Conservation (phyloP, 2,888 invertebrate genomes). For the Aspidiotus rigidus region DNA sequence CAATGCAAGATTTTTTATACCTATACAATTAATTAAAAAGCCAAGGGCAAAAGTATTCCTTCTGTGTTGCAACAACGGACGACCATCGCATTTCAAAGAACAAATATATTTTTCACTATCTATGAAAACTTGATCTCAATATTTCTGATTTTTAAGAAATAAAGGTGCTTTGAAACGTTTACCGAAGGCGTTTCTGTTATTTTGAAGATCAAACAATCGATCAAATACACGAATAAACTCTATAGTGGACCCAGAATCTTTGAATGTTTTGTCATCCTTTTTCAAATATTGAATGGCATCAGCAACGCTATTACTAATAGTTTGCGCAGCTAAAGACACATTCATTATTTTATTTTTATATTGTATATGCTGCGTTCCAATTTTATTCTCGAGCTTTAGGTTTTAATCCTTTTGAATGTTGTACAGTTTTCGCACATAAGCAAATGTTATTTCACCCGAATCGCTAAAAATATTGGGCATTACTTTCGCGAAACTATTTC, state of each 20-base stretch:
- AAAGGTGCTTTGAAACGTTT: conserved; percentile 38
- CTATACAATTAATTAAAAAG: conserved; percentile 35
- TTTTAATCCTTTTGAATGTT: conserved; percentile 19
- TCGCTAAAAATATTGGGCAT: conserved; percentile 57
- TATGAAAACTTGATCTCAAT: too few relatives aligned
- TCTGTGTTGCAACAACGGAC: neutral
- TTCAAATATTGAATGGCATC: conserved; percentile 37
- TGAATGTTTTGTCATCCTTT: conserved; percentile 29
- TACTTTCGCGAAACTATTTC: conserved; percentile 10
- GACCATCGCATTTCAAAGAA: neutral
- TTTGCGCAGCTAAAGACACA: conserved; percentile 38
- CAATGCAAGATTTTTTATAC: conserved; percentile 32
- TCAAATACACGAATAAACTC: conserved; percentile 38
- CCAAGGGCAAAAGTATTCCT: conserved; percentile 37
- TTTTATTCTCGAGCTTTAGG: conserved; percentile 24
- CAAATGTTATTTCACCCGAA: conserved; percentile 47
- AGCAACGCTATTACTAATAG: conserved; percentile 38
- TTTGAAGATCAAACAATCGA: conserved; percentile 33
- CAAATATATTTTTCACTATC: neutral
- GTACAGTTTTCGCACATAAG: conserved; percentile 17
- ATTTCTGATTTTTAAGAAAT: neutral
- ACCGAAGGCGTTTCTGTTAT: conserved; percentile 37
- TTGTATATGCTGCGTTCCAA: conserved; percentile 22
- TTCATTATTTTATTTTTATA: conserved; percentile 33
- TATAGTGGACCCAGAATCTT: conserved; percentile 36